Base-by-base conservation (phyloP, 1,140 invertebrate genomes). In the Ganaspis sp. region DNA sequence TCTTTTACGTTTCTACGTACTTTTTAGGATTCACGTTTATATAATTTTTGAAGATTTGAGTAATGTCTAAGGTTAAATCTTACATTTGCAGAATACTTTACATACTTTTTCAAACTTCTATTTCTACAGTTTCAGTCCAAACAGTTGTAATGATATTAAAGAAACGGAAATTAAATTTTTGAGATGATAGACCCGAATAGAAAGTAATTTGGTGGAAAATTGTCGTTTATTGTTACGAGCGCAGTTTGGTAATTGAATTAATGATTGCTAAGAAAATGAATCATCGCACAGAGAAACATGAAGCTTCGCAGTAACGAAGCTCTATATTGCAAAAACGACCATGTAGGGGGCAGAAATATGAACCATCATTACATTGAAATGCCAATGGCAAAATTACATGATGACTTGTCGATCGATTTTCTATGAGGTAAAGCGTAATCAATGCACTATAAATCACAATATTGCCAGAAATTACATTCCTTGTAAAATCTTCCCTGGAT, bases 361-460 rank as follows among this genome's bases (percentile, higher is more conserved):
- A 45, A n/a, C 3, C 42, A 45, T 49, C 45, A 49, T 49, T 49
- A 49, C 12, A 49, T 49, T 15, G n/a, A 49, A 49, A 74, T 29
- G 29, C 53, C 75, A 40, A 70, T 73, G 70, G 75, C 69, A 74
- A 84, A 81, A 83, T 83, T 72, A 70, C 58, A 69, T 75, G 77
- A 81, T 80, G 81, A 78, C 72, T 78, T 53, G 73, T 76, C 74
- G 54, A 82, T 79, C 75, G 79, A 76, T 73, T 72, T 72, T 73
- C 74, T 73, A 64, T 80, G 74, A 58, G 72, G 76, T 69, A 77
- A 80, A 49, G 17, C 70, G 73, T 80, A 77, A 79, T 80, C 78
- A 76, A 83, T 83, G 77, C 74, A 76, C 75, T 80, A 81, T 85
- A 82, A 85, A 85, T 83, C 84, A 83, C 81, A 82, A 80, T 85